Base-by-base conservation (phyloP, 2,797 vertebrate genomes). In the Scleropages formosus region DNA sequence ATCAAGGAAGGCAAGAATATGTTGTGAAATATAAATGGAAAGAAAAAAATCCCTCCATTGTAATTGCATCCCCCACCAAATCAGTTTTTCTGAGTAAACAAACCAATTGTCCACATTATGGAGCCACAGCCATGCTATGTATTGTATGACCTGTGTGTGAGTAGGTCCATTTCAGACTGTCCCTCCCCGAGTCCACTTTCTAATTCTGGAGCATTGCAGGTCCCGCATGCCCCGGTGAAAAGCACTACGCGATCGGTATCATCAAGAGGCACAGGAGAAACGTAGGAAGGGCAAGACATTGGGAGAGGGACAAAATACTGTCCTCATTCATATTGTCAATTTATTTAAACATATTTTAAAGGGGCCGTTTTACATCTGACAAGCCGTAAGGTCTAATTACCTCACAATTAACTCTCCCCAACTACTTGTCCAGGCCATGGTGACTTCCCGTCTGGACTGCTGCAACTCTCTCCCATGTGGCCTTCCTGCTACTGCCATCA, bases 101-200 rank as follows among this genome's bases (percentile, higher is more conserved):
- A 68, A 47, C 64, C 64, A 68, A 68, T 46, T 68, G 51, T 68
- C 64, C 67, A 49, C 47, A 56, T 56, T 27, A 26, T 24, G 24
- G 56, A 20, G 26, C 47, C 7, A 24, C 51, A 27, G 8, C 26
- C 16, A 51, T 47, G 49, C 24, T 71, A 68, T 31, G 24, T 47
- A n/a, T 39, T 22, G 51, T 47, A 39, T 18, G 49, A 71, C 68
- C 68, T 71, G 24, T 13, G 49, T 58, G 68, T 24, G 1, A 56
- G 49, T n/a, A n/a, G n/a, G 49, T 24, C 68, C 24, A 71, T n/a
- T 24, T 8, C 20, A 27, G 47, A 15, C 3, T 7, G 73, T 26
- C 62, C 60, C 24, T 47, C 49, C 56, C 70, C 62, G 8, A 53
- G 65, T 58, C 65, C 65, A 13, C 51, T 69, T 75, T 75, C 74